Base-by-base conservation (phyloP, 2,888 invertebrate species). In the Melanostoma scalare region DNA sequence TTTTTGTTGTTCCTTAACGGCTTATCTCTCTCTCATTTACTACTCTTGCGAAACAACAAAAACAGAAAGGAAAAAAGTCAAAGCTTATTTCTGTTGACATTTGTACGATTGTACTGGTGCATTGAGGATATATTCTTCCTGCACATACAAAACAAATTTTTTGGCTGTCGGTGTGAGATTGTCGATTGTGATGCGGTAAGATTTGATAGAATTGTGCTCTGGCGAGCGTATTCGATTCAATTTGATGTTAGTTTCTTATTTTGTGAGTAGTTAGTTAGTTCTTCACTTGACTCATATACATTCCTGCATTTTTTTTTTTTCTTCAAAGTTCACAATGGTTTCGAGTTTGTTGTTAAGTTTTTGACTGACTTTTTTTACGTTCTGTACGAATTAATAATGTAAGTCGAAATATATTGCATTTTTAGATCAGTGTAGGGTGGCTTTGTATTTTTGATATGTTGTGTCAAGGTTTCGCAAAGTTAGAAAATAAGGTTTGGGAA, bases 31-130 rank as follows among this genome's bases (percentile, higher is more conserved):
- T 10, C 40, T 42, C 42, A 10, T 52, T 36, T 42, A 8, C 42
- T 53, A 20, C 61, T 35, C 20, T 31, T 68, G 53, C 9, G 9
- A 38, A 10, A 20, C 8, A 42, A 68, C 38, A 35, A 30, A 33
- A 69, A 75, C 55, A 55, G 72, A 50, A 75, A 81, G 40, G 60
- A 58, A 46, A 58, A 36, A 67, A 79, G 60, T 65, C 60, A 74
- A 79, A 81, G 81, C 81, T 81, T 67, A 67, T 71, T 80, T 72
- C 67, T 77, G 72, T 82, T 82, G 81, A 77, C 72, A 77, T 77
- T 52, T 46, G 48, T 82, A 50, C 44, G 61, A 56, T 55, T 72
- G 72, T 61, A 31, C 55, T 76, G 42, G 72, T 77, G 81, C 77
- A 77, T 58, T 55, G 40, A 56, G 61, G 60, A 65, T 72, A 65